Conservation (phyloP, 2,113 vertebrate genomes). For the Megaleporinus macrocephalus region DNA sequence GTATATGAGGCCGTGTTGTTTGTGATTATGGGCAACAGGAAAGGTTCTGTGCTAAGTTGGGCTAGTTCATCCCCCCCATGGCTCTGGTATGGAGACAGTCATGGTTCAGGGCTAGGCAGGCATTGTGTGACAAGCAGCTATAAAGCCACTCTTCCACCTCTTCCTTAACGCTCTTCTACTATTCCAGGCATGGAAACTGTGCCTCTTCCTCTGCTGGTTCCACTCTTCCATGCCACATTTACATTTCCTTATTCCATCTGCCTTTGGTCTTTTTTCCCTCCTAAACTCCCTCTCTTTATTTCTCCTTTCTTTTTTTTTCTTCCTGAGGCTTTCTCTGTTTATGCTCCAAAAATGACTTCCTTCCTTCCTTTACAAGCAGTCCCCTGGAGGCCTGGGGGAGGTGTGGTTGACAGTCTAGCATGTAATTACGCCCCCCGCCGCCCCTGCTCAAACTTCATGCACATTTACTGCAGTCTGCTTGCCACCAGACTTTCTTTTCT, state of each 20-base stretch:
- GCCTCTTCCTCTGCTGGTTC: constrained; percentile 45
- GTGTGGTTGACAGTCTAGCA: constrained; percentile 52
- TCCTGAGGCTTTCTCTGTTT: constrained; percentile 57
- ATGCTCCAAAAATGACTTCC: constrained; percentile 64
- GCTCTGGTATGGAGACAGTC: constrained; percentile 24
- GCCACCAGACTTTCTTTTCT: not conserved
- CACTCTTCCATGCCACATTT: constrained; percentile 49
- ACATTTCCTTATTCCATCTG: constrained; percentile 54
- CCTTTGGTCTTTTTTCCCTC: constrained; percentile 33
- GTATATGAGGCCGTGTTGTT: not conserved
- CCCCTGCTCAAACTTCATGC: constrained; percentile 32
- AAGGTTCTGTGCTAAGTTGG: not conserved
- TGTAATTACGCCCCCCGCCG: constrained; percentile 53
- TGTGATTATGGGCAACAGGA: constrained; percentile 12
- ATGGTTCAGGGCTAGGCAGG: constrained; percentile 4
- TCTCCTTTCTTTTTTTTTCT: constrained; percentile 26
- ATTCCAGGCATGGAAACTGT: constrained; percentile 46
- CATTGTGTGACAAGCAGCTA: constrained; percentile 39
- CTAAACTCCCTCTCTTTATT: constrained; percentile 12
- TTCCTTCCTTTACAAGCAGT: constrained; percentile 64
- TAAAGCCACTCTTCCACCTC: constrained; percentile 9
- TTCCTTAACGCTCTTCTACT: constrained; percentile 29
- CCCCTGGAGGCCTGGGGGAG: constrained; percentile 54
- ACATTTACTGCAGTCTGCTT: constrained; percentile 20
- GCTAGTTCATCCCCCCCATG: not conserved